Evolutionary conservation across 1,140 invertebrate species (phyloP).

Genomic region (Drosophila seguyi): DNA sequence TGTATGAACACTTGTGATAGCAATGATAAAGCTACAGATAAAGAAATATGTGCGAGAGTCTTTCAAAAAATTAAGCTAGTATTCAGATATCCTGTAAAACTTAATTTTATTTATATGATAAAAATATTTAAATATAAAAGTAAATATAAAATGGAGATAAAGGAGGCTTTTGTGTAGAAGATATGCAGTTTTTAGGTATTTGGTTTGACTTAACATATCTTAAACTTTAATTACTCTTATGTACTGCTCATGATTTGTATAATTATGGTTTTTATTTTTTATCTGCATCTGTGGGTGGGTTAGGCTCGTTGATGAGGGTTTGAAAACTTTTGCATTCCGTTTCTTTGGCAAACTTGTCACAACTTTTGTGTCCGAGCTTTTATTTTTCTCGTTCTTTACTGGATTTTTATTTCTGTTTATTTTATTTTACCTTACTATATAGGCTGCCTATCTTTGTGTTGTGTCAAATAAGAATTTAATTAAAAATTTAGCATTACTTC

Average conservation of each 20-base stretch:
- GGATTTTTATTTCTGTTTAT: conserved; percentile 11
- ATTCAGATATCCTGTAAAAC: not conserved
- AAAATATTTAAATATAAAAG: not conserved
- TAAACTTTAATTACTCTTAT: not conserved
- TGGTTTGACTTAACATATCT: not conserved
- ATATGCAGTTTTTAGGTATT: no score
- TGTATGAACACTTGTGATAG: conserved; percentile 20
- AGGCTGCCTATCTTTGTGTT: conserved; percentile 9
- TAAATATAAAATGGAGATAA: not conserved
- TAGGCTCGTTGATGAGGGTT: not conserved
- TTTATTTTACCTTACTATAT: conserved; percentile 4
- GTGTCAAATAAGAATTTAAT: conserved; percentile 56
- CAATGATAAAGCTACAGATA: not conserved
- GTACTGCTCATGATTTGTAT: accelerated
- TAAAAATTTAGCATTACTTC: conserved; percentile 37
- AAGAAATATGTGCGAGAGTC: not conserved
- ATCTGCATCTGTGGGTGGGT: not conserved
- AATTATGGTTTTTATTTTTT: not conserved
- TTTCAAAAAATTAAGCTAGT: not conserved
- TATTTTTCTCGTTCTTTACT: conserved; percentile 16
- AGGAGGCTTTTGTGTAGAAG: not conserved
- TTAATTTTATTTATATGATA: not conserved
- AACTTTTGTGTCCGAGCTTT: conserved; percentile 52
- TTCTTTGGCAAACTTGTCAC: conserved; percentile 61
- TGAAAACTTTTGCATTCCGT: conserved; percentile 67